These are phyloP conservation scores for Tuberolachnus salignus DNA, from an alignment of 2,888 invertebrate species.

Conservation along the genomic window DNA sequence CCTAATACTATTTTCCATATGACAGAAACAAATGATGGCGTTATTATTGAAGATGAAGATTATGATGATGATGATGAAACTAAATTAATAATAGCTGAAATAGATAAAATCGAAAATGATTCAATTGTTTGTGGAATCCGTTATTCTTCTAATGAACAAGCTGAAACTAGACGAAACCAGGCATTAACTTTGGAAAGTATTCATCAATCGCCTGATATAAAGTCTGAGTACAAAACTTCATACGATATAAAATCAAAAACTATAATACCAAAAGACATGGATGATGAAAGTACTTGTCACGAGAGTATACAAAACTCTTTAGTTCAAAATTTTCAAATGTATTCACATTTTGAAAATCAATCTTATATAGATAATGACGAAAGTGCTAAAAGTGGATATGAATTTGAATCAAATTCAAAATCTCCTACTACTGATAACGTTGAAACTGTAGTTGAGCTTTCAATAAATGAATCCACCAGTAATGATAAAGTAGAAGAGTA, in stretches of 20 bases:
- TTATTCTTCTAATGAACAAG: conserved; percentile 3
- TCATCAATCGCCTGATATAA: background rate
- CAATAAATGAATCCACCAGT: background rate
- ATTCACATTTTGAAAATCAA: conserved; percentile 8
- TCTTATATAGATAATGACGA: conserved; percentile 16
- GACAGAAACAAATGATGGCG: conserved; percentile 28
- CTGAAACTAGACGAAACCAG: background rate
- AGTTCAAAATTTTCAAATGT: conserved; percentile 34
- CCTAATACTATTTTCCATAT: conserved; percentile 15
- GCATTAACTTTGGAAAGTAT: background rate
- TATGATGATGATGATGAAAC: conserved; percentile 62
- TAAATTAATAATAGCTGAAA: conserved; percentile 60
- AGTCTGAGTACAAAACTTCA: background rate
- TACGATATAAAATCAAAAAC: background rate
- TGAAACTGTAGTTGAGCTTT: background rate
- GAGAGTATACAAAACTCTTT: conserved; percentile 13
- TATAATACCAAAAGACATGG: background rate
- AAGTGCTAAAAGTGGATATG: conserved; percentile 19
- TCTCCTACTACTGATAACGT: conserved; percentile 18
- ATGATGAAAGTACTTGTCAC: conserved; percentile 23
- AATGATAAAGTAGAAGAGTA: background rate
- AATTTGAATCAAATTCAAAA: conserved; percentile 14
- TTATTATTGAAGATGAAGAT: conserved; percentile 58
- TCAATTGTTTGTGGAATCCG: conserved; percentile 6
- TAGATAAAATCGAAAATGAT: conserved; percentile 66